These are phyloP conservation scores for Aporrectodea caliginosa DNA, from an alignment of 1,140 invertebrate genomes.

Conservation along the genomic window DNA sequence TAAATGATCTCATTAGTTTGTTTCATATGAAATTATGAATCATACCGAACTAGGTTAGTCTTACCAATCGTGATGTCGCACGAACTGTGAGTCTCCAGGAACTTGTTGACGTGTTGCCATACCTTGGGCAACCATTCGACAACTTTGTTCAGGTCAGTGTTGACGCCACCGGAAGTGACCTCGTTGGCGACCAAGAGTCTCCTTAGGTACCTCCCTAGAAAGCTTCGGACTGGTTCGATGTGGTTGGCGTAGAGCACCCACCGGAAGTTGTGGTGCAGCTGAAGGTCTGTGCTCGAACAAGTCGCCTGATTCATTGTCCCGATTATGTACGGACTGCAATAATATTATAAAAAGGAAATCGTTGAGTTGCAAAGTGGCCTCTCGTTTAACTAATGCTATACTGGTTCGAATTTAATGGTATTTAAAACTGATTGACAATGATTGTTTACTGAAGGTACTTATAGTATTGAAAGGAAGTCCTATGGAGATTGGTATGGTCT, in stretches of 20 bases:
- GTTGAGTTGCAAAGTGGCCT: too few species aligned
- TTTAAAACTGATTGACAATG: too few species aligned
- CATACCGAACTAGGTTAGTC: too few species aligned
- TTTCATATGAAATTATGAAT: too few species aligned
- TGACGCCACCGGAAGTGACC: conserved; percentile 52
- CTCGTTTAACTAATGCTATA: too few species aligned
- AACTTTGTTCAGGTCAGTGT: conserved; percentile 69
- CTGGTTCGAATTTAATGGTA: too few species aligned
- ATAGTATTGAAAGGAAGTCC: too few species aligned
- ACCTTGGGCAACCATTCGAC: conserved; percentile 92
- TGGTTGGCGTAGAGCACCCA: conserved; percentile 86
- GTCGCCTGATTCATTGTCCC: conserved; percentile 94
- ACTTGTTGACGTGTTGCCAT: conserved; percentile 91
- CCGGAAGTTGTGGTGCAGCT: conserved; percentile 92
- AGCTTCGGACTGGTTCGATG: conserved; percentile 94
- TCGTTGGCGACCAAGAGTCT: conserved; percentile 81
- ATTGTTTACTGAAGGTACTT: too few species aligned
- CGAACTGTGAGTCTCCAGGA: conserved; percentile 90
- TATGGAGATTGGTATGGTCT: too few species aligned
- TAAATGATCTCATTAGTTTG: too few species aligned
- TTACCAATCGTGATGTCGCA: conserved; percentile 91
- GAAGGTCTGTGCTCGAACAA: conserved; percentile 89
- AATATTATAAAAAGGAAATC: not conserved
- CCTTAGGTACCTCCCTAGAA: conserved; percentile 82
- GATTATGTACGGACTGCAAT: conserved; percentile 64